A percentile compares a stretch with the other conserved stretches of the same genome.
phyloP scores from a whole-genome alignment of 2,797 vertebrate genomes.

The Scyliorhinus canicula region DNA sequence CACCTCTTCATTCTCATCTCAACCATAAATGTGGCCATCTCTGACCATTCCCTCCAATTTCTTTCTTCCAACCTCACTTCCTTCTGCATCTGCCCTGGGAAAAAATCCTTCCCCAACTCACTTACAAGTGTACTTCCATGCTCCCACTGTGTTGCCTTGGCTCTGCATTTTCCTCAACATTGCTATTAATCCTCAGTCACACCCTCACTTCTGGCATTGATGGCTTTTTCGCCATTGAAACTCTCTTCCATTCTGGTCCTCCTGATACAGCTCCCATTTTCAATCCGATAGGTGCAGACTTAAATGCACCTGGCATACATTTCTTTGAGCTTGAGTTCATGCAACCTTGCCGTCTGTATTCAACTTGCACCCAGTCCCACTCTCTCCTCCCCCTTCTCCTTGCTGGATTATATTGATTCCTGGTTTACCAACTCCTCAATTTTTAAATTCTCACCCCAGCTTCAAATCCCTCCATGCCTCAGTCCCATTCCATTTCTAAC shows the following conservation, averaged over 20 bases:
- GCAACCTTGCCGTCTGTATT: neutral
- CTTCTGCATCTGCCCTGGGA: neutral
- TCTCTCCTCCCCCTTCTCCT: neutral
- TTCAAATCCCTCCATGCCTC: neutral
- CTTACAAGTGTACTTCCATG: neutral
- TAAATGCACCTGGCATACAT: neutral
- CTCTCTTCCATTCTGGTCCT: neutral
- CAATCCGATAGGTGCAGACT: neutral
- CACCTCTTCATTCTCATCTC: neutral
- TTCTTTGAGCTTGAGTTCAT: neutral
- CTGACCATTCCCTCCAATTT: neutral
- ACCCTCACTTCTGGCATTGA: neutral
- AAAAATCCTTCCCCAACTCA: neutral
- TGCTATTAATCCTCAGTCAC: neutral
- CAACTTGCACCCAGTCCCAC: neutral
- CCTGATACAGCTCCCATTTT: neutral
- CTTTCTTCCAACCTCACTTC: neutral
- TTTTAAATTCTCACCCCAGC: neutral
- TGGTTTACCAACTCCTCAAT: neutral
- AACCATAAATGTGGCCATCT: neutral
- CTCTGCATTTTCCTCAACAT: neutral
- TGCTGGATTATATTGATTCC: neutral
- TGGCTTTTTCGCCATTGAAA: neutral
- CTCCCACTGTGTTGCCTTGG: neutral
- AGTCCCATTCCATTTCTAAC: neutral